Conservation (phyloP, 2,797 vertebrate species). For the Leptatherina wallacei region DNA sequence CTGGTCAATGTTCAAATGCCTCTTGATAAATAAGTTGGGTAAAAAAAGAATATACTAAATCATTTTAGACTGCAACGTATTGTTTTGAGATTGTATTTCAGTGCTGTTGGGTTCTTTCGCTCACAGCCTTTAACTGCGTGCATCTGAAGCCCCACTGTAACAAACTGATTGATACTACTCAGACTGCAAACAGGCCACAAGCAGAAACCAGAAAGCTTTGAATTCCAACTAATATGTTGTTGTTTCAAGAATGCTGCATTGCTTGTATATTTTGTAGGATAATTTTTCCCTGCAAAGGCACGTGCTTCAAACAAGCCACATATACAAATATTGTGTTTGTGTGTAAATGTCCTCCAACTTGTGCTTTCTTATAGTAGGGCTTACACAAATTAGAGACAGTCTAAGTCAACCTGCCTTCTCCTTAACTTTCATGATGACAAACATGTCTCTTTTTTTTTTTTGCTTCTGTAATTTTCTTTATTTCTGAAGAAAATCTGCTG, state of each 20-base stretch:
- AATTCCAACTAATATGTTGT: background rate
- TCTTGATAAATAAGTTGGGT: background rate
- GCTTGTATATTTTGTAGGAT: background rate
- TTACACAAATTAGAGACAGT: slow-evolving; percentile 26
- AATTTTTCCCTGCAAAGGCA: background rate
- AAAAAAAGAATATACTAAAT: background rate
- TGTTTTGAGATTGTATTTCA: background rate
- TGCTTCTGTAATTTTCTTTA: background rate
- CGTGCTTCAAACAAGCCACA: background rate
- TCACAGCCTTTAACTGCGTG: background rate
- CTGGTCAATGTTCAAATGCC: background rate
- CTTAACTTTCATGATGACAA: slow-evolving; percentile 17
- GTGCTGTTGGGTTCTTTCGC: background rate
- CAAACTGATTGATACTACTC: too few relatives aligned
- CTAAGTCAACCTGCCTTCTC: slow-evolving; percentile 1
- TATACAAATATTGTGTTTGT: background rate
- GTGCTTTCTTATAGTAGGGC: slow-evolving; percentile 6
- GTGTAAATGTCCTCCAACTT: background rate
- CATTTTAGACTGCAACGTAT: background rate
- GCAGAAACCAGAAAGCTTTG: background rate
- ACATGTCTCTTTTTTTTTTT: background rate
- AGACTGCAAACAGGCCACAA: background rate
- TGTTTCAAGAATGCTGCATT: background rate
- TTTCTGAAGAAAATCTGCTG: background rate
- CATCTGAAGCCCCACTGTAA: too few relatives aligned